Conservation (phyloP, 2,113 vertebrate genomes). For the Vimba vimba region DNA sequence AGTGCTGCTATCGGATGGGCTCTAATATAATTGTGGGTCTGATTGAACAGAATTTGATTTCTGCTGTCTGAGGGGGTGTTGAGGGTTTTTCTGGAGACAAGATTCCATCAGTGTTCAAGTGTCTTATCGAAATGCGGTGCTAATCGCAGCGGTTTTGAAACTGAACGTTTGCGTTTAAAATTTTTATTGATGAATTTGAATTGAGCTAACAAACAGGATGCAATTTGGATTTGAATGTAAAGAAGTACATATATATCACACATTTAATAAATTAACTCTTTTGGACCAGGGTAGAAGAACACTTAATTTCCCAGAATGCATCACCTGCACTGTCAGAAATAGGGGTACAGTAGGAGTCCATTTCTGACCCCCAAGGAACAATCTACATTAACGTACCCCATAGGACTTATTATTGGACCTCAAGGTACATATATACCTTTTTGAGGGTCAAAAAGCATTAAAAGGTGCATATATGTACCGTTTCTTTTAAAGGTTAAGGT, state of each 20-base stretch:
- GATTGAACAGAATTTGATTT: conserved; percentile 44
- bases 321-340: background rate
- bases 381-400: no score
- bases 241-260: background rate
- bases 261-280: background rate
- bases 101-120: conserved; percentile 17
- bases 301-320: background rate
- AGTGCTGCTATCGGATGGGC: background rate
- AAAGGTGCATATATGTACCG: no score
- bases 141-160: background rate
- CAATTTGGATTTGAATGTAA: background rate
- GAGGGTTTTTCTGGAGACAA: background rate
- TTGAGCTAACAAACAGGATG: background rate
- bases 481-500: no score
- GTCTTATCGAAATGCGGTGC: conserved; percentile 2
- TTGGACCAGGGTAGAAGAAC: background rate
- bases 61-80: conserved; percentile 27
- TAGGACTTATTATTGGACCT: no score
- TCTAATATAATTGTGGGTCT: conserved; percentile 45
- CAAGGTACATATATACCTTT: no score
- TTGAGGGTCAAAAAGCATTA: no score
- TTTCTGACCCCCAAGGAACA: no score
- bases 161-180: background rate
- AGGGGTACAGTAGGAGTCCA: no score
- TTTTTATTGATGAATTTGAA: background rate